Percentiles rank a stretch among this genome's conserved stretches.
Evolutionary conservation across 2,888 invertebrate genomes (phyloP).

Genomic region (Synergus umbraculus): DNA sequence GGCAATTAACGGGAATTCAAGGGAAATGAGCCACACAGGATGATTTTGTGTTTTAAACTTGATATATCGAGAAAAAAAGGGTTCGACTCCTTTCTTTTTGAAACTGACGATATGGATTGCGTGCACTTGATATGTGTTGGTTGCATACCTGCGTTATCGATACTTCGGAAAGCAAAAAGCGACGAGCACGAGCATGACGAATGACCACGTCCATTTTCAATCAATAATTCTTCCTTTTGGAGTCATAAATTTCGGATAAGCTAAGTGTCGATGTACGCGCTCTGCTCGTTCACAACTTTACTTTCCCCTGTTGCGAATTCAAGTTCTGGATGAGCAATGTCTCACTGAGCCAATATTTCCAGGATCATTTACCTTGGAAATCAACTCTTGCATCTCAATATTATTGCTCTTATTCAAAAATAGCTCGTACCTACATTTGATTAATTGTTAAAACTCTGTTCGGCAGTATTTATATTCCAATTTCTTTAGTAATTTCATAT

Average conservation of each 20-base stretch:
- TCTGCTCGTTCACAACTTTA: slow-evolving; percentile 24
- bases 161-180: slow-evolving; percentile 31
- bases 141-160: slow-evolving; percentile 29
- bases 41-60: not conserved
- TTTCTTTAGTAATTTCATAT: not conserved
- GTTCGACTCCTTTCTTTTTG: not conserved
- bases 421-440: not conserved
- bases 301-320: slow-evolving; percentile 40
- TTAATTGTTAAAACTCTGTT: no score
- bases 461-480: no score
- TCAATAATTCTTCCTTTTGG: slow-evolving; percentile 39
- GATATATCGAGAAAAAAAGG: not conserved
- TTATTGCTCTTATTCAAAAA: not conserved
- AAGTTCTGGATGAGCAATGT: slow-evolving; percentile 38
- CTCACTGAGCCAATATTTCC: slow-evolving; percentile 15
- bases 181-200: slow-evolving; percentile 37
- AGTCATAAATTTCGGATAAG: slow-evolving; percentile 41
- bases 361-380: not conserved
- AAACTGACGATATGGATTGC: not conserved
- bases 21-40: slow-evolving; percentile 6
- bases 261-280: slow-evolving; percentile 38
- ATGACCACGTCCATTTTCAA: slow-evolving; percentile 35
- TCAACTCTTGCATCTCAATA: not conserved
- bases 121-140: not conserved
- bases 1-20: slow-evolving; percentile 28